Base-by-base conservation (phyloP, 2,113 vertebrate genomes). In the Mormoops blainvillei region DNA sequence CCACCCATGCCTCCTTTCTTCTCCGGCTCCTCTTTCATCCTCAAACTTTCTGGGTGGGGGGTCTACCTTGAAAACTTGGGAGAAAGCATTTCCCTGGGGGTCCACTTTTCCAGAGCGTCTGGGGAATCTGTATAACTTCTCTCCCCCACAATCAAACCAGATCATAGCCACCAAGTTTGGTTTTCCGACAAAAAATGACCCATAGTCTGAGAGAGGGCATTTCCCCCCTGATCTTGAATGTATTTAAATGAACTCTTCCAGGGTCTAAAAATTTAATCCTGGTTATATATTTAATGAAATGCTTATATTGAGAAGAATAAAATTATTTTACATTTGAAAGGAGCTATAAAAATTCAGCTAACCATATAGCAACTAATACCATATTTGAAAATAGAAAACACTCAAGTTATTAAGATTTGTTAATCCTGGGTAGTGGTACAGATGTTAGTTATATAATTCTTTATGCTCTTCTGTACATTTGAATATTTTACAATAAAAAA, bases 281-380 rank as follows among this genome's bases (percentile, higher is more conserved):
- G 50, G 73, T 83, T 95, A 61, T 70, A 67, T 43, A 67, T 83
- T 93, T 87, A 96, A 97, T 81, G 83, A 94, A 89, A 87, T 43
- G 56, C 78, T 52, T 95, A 86, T 95, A 94, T 93, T 77, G 24
- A 89, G 89, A 91, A 95, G 94, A 97, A 87, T 94, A 83, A 84
- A 94, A 92, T 91, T 80, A 80, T 94, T 87, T 96, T 93, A 94
- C 76, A 89, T 94, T 91, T 87, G 89, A 93, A 94, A 93, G 89
- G 43, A 89, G 45, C 74, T 77, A 61, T 88, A 93, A 89, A 94
- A 80, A 87, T 20, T 93, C 92, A 87, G 81, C 92, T 97, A 90
- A 96, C 92, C 76, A 20, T 45, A 84, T 33, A 94, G 87, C 65
- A 77, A 58, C 80, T 87, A 84, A 96, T 74, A 45, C 87, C 80